Conservation (phyloP, 2,888 invertebrate genomes). For the Adelognathus sp. region DNA sequence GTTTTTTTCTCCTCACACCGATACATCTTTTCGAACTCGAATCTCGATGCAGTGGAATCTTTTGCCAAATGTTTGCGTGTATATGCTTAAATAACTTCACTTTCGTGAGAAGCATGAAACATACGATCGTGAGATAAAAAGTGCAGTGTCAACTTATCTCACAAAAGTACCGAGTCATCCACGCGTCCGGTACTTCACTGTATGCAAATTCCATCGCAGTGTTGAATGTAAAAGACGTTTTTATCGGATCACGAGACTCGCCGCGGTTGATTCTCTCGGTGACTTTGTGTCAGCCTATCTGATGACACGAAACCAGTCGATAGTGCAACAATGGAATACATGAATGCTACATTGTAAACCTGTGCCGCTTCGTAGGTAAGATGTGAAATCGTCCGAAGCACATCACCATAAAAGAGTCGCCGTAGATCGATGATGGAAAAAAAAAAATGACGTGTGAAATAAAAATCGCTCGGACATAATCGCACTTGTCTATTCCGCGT, state of each 20-base stretch:
- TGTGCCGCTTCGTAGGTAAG: neutral
- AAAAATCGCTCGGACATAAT: neutral
- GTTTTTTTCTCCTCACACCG: no score
- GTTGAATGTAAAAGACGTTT: slow-evolving; percentile 1
- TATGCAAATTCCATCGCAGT: neutral
- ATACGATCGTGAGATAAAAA: neutral
- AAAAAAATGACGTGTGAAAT: neutral
- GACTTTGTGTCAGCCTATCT: neutral
- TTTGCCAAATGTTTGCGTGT: no score
- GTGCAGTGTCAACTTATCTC: neutral
- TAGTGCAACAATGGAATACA: neutral
- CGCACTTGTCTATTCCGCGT: neutral
- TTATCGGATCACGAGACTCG: neutral
- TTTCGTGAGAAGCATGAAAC: neutral
- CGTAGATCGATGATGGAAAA: neutral
- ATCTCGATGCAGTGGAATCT: no score
- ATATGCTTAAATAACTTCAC: no score
- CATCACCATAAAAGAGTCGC: neutral
- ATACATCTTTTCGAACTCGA: no score
- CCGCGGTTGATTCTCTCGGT: neutral
- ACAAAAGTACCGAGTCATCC: neutral
- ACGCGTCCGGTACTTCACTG: neutral
- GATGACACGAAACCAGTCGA: neutral
- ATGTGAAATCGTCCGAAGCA: neutral
- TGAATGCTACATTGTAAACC: neutral